Percentiles rank a stretch among this genome's conserved stretches.
Conservation (phyloP, 2,797 vertebrate genomes). For the Chromobotia macracanthus region DNA sequence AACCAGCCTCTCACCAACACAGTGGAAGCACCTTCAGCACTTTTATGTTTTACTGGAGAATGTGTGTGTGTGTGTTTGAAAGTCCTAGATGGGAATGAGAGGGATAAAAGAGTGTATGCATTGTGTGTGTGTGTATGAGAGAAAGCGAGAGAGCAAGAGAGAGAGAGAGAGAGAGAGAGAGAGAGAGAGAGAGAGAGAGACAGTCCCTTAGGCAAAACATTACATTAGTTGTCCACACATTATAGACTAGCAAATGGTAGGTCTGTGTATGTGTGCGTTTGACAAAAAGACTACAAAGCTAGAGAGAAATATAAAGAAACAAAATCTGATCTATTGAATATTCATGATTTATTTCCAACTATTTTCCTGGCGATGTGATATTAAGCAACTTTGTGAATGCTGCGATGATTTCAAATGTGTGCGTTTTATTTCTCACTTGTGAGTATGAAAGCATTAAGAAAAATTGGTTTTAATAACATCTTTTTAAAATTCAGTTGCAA, state of each 20-base stretch:
- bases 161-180: too few species aligned
- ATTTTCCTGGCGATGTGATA: not conserved
- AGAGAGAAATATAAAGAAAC: not conserved
- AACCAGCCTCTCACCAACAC: slow-evolving; percentile 16
- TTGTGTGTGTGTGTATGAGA: slow-evolving; percentile 3
- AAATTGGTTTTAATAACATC: too few species aligned
- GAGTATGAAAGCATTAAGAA: too few species aligned
- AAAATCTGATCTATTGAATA: not conserved
- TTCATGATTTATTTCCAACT: not conserved
- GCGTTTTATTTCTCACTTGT: not conserved
- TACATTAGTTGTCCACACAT: slow-evolving; percentile 51
- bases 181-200: too few species aligned
- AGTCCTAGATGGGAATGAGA: slow-evolving; percentile 24
- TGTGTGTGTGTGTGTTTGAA: slow-evolving; percentile 4
- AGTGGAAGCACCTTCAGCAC: slow-evolving; percentile 24
- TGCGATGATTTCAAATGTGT: not conserved
- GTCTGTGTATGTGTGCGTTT: slow-evolving; percentile 4
- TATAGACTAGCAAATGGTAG: slow-evolving; percentile 43
- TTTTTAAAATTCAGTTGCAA: not conserved
- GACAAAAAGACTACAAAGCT: too few species aligned
- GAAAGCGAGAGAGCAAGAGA: too few species aligned
- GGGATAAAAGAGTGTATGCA: slow-evolving; percentile 25
- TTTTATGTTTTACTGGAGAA: too few species aligned
- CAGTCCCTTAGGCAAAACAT: slow-evolving; percentile 45
- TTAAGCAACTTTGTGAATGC: not conserved